phyloP scores from a whole-genome alignment of 1,140 invertebrate genomes.

The Heliothis subflexa region DNA sequence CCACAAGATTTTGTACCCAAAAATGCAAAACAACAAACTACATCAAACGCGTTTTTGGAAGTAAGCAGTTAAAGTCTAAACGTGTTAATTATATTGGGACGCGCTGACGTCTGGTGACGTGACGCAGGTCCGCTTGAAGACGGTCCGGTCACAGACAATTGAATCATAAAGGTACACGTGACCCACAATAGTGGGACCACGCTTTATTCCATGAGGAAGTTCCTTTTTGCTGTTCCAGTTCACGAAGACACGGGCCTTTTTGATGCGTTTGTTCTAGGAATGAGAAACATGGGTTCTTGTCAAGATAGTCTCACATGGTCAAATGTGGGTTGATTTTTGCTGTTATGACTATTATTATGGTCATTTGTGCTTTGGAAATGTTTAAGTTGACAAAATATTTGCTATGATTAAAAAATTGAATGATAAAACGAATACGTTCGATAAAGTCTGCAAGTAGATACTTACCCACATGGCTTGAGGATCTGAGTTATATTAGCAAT shows the following conservation, averaged over 20 bases:
- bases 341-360: no score
- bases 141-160: conserved; percentile 71
- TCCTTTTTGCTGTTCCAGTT: conserved; percentile 9
- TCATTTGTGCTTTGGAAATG: no score
- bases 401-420: no score
- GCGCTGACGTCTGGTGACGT: conserved; percentile 61
- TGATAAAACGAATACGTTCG: no score
- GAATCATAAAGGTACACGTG: conserved; percentile 71
- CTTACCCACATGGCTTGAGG: no score
- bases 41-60: conserved; percentile 37
- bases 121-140: conserved; percentile 73
- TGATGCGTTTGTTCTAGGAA: conserved; percentile 12
- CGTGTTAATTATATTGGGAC: conserved; percentile 71
- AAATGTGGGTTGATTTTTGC: neutral
- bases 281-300: conserved; percentile 3
- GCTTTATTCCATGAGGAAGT: conserved; percentile 27
- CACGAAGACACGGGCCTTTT: neutral
- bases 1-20: neutral
- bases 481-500: neutral
- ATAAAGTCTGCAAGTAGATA: no score
- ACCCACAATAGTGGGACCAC: conserved; percentile 47
- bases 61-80: conserved; percentile 46
- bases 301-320: conserved; percentile 1
- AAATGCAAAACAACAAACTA: conserved; percentile 21
- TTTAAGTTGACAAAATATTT: no score